Conservation (phyloP, 1,140 invertebrate genomes). For the Charaxes varanes region DNA sequence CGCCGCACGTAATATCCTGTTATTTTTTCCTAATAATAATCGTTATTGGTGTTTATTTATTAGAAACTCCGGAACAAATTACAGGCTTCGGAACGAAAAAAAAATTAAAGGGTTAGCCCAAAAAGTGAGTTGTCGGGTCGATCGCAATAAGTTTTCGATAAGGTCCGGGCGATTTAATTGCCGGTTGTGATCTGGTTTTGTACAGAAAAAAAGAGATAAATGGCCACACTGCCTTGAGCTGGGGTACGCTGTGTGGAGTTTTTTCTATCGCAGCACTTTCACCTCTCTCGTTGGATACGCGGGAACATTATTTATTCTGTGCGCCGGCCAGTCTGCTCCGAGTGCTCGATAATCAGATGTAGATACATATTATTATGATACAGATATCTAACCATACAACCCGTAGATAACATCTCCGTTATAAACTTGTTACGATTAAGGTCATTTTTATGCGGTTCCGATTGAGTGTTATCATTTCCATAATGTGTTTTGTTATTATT, state of each 20-base stretch:
- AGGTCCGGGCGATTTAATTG: slow-evolving; percentile 71
- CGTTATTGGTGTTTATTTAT: slow-evolving; percentile 74
- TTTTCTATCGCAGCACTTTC: slow-evolving; percentile 67
- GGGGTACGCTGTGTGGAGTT: slow-evolving; percentile 49
- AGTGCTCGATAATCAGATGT: slow-evolving; percentile 54
- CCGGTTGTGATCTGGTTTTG: slow-evolving; percentile 72
- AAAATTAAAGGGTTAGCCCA: slow-evolving; percentile 69
- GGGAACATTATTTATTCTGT: slow-evolving; percentile 56
- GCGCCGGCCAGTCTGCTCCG: slow-evolving; percentile 31
- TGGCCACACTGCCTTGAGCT: slow-evolving; percentile 56
- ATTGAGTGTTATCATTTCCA: too few species aligned
- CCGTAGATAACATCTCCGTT: slow-evolving; percentile 31
- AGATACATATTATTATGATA: slow-evolving; percentile 53
- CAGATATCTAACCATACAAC: slow-evolving; percentile 40
- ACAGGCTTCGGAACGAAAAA: slow-evolving; percentile 65
- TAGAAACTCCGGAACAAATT: slow-evolving; percentile 68
- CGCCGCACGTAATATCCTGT: slow-evolving; percentile 64
- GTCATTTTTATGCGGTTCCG: slow-evolving; percentile 15
- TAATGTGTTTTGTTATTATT: too few species aligned
- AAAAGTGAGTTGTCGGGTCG: slow-evolving; percentile 71
- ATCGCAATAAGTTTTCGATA: slow-evolving; percentile 74
- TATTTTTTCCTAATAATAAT: slow-evolving; percentile 73
- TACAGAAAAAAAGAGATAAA: slow-evolving; percentile 73
- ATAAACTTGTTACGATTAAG: slow-evolving; percentile 26
- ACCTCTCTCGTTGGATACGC: slow-evolving; percentile 50